phyloP scores from a whole-genome alignment of 2,888 invertebrate genomes.

The Morinoia aosen region DNA sequence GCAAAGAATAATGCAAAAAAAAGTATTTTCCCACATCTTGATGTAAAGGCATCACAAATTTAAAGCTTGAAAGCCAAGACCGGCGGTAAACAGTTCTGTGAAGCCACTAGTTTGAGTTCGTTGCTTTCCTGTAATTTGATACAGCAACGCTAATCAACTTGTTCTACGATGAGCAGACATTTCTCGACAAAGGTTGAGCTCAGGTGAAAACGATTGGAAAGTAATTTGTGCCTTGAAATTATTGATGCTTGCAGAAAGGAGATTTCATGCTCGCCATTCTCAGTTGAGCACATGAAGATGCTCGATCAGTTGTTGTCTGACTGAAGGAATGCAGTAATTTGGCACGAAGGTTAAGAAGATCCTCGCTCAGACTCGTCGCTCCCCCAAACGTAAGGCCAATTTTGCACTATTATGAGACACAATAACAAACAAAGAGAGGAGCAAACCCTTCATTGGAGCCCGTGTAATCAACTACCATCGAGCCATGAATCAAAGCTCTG shows the following conservation, averaged over 20 bases:
- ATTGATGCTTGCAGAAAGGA: not conserved
- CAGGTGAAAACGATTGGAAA: not conserved
- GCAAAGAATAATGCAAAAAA: not conserved
- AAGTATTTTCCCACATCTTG: not conserved
- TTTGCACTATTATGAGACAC: constrained; percentile 31
- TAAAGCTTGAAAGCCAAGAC: not conserved
- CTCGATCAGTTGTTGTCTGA: not conserved
- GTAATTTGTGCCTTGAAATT: not conserved
- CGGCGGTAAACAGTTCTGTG: not conserved
- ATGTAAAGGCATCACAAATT: not conserved
- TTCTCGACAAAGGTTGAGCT: not conserved
- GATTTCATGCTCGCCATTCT: not conserved
- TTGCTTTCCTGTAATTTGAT: constrained; percentile 10
- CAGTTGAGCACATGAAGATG: not conserved
- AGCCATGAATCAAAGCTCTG: constrained; percentile 44
- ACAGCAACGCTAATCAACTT: not conserved
- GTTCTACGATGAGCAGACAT: not conserved
- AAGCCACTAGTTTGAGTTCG: not conserved
- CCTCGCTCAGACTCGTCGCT: not conserved
- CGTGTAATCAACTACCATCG: constrained; percentile 32
- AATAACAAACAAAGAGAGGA: constrained; percentile 45
- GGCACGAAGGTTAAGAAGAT: constrained; percentile 4
- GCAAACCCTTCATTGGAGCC: constrained; percentile 32
- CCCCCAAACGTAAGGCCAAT: not conserved
- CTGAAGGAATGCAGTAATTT: not conserved